phyloP scores from a whole-genome alignment of 2,888 invertebrate genomes.

The Prosapia bicincta region DNA sequence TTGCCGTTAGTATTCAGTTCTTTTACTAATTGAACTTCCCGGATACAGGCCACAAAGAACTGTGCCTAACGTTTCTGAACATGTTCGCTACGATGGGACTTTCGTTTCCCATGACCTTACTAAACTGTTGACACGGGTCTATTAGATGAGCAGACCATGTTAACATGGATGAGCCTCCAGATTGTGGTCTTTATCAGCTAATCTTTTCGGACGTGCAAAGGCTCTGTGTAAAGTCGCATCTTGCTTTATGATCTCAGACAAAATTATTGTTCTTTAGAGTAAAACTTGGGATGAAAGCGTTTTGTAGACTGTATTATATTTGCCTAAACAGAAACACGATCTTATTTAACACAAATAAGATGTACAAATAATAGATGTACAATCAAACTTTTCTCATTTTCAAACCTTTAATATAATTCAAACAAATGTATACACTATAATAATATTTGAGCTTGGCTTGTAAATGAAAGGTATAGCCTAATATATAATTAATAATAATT shows the following conservation, averaged over 20 bases:
- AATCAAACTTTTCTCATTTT: too few relatives aligned
- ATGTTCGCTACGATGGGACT: background rate
- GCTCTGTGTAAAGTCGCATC: background rate
- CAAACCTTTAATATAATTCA: too few relatives aligned
- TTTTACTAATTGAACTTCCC: slow-evolving; percentile 2
- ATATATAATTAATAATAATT: too few relatives aligned
- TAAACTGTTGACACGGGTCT: background rate
- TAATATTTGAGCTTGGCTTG: too few relatives aligned
- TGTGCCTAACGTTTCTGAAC: background rate
- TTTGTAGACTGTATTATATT: too few relatives aligned
- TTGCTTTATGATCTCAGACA: background rate
- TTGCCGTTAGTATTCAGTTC: background rate
- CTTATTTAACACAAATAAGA: too few relatives aligned
- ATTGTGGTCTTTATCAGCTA: background rate
- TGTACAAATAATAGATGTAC: too few relatives aligned
- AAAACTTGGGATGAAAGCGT: too few relatives aligned
- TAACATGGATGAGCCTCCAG: background rate
- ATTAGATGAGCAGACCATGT: background rate
- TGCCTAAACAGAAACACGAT: too few relatives aligned
- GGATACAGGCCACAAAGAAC: background rate
- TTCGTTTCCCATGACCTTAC: background rate
- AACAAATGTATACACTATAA: too few relatives aligned
- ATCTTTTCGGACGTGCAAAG: background rate
- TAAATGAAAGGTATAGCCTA: too few relatives aligned
- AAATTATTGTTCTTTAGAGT: background rate